These are phyloP conservation scores for Zootermopsis nevadensis DNA, from an alignment of 2,888 invertebrate genomes.

Conservation along the genomic window DNA sequence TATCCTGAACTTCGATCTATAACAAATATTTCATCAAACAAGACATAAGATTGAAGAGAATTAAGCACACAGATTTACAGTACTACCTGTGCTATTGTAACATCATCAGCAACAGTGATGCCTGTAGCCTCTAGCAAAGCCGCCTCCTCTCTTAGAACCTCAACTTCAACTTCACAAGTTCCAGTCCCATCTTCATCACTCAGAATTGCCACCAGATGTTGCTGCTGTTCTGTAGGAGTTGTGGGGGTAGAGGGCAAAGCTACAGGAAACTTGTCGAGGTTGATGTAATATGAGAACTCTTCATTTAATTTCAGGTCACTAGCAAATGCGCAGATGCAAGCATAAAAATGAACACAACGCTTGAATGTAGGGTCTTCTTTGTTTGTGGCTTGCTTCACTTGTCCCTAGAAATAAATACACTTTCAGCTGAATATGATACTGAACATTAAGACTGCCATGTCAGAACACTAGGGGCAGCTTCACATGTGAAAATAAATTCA, in stretches of 20 bases:
- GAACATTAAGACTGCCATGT: too few relatives aligned
- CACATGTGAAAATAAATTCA: too few relatives aligned
- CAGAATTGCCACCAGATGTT: constrained; percentile 56
- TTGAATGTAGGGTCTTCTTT: constrained; percentile 56
- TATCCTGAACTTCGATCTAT: not conserved
- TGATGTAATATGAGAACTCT: constrained; percentile 72
- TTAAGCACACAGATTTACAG: too few relatives aligned
- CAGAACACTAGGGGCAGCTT: too few relatives aligned
- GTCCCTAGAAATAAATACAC: constrained; percentile 42
- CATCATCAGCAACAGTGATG: constrained; percentile 45
- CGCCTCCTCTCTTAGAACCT: constrained; percentile 60
- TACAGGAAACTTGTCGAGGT: constrained; percentile 61
- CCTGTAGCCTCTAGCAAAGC: constrained; percentile 53
- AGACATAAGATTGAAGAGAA: not conserved
- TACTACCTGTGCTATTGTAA: constrained; percentile 41
- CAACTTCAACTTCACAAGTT: constrained; percentile 57
- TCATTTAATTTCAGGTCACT: constrained; percentile 71
- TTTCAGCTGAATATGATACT: too few relatives aligned
- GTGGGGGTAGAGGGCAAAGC: not conserved
- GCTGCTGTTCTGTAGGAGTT: constrained; percentile 31
- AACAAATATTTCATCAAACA: not conserved
- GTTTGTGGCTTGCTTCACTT: constrained; percentile 50
- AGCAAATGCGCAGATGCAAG: constrained; percentile 77
- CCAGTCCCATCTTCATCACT: constrained; percentile 53
- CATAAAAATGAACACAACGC: constrained; percentile 77